phyloP scores from a whole-genome alignment of 2,888 invertebrate species.

The Laothoe populi region DNA sequence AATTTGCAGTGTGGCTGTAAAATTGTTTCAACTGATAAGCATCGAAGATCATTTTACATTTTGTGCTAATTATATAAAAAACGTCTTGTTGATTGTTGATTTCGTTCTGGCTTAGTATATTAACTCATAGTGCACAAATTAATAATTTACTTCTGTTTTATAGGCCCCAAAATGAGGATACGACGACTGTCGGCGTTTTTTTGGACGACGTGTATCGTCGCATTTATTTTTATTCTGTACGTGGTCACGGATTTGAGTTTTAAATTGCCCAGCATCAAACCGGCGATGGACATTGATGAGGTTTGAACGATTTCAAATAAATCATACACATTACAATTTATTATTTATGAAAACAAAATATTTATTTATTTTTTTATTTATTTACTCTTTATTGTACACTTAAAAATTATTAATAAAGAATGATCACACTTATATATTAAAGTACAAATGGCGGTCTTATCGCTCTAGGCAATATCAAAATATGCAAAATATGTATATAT shows the following conservation, averaged over 20 bases:
- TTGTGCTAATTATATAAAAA: constrained; percentile 2
- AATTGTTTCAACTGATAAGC: constrained; percentile 1
- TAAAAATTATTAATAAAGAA: no score
- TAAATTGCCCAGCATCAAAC: constrained; percentile 83
- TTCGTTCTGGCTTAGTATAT: neutral
- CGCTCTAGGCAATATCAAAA: no score
- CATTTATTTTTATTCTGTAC: constrained; percentile 87
- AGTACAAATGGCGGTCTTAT: no score
- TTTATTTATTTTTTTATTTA: no score
- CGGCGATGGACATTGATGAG: constrained; percentile 84
- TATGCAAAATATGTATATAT: no score
- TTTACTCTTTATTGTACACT: no score
- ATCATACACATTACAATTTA: no score
- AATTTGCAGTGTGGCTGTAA: neutral
- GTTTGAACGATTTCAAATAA: constrained; percentile 68
- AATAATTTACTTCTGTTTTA: constrained; percentile 21
- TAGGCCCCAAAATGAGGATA: constrained; percentile 76
- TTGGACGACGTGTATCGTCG: constrained; percentile 85
- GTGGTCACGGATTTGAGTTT: constrained; percentile 87
- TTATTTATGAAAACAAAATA: neutral
- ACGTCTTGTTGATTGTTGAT: neutral
- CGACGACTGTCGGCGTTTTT: constrained; percentile 84
- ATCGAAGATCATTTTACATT: constrained; percentile 1
- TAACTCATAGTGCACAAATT: neutral
- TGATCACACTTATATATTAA: no score